Percentiles rank a stretch among this genome's conserved stretches.
Evolutionary conservation across 64 coral and sea anemone genomes (phyloP).

Genomic region (Astreopora myriophthalma): DNA sequence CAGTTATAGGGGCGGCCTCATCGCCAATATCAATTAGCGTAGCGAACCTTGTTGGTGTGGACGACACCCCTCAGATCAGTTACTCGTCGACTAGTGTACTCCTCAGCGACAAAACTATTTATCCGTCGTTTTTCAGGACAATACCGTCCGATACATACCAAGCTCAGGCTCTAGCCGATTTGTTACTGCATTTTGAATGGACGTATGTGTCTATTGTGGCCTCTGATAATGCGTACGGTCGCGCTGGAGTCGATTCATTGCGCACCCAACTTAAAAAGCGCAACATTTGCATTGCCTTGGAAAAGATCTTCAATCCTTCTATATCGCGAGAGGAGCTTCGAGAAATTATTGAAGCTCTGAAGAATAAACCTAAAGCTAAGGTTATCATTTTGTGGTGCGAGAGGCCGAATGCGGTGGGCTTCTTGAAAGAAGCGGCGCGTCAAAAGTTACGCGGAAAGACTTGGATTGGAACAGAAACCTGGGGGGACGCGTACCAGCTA

Average conservation of each 20-base stretch:
- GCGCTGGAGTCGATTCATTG: slow-evolving; percentile 77
- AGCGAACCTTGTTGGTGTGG: slow-evolving; percentile 62
- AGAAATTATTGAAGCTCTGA: slow-evolving; percentile 62
- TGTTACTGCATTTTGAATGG: slow-evolving; percentile 75
- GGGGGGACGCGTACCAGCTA: slow-evolving; percentile 86
- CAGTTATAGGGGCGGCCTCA: slow-evolving; percentile 86
- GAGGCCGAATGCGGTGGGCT: slow-evolving; percentile 81
- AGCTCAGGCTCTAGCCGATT: slow-evolving; percentile 82
- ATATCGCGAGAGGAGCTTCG: slow-evolving; percentile 55
- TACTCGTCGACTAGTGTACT: slow-evolving; percentile 87
- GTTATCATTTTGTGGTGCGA: slow-evolving; percentile 83
- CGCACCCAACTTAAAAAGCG: slow-evolving; percentile 73
- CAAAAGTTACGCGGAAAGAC: slow-evolving; percentile 62
- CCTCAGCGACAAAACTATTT: slow-evolving; percentile 71
- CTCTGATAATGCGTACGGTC: slow-evolving; percentile 82
- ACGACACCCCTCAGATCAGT: slow-evolving; percentile 84
- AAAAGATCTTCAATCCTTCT: slow-evolving; percentile 68
- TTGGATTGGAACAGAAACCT: slow-evolving; percentile 94
- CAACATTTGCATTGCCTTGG: slow-evolving; percentile 70
- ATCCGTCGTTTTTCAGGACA: slow-evolving; percentile 84
- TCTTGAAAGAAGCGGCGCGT: slow-evolving; percentile 77
- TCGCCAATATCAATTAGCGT: slow-evolving; percentile 78
- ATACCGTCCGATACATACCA: slow-evolving; percentile 91
- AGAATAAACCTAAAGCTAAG: slow-evolving; percentile 54
- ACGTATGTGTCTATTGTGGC: slow-evolving; percentile 87